phyloP scores from a whole-genome alignment of 2,888 invertebrate genomes.

The Leptinotarsa juncta region DNA sequence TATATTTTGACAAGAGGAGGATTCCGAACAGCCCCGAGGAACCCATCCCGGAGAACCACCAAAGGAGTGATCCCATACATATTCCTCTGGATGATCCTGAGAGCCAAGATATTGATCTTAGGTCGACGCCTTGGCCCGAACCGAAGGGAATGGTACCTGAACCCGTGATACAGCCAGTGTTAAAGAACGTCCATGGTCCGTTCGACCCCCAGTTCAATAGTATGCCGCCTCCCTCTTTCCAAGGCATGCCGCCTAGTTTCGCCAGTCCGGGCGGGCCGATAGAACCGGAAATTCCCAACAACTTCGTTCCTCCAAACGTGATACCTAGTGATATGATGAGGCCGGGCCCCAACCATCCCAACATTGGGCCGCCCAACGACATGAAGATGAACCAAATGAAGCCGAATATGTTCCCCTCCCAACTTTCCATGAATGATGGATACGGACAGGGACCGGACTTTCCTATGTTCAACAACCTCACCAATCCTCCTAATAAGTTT shows the following conservation, averaged over 20 bases:
- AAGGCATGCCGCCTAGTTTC: conserved; percentile 49
- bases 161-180: conserved; percentile 63
- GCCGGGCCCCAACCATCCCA: conserved; percentile 47
- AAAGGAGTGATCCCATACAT: conserved; percentile 79
- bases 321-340: conserved; percentile 67
- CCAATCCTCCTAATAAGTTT: conserved; percentile 34
- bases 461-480: conserved; percentile 25
- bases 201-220: conserved; percentile 65
- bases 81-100: conserved; percentile 93
- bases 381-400: conserved; percentile 54
- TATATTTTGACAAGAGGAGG: conserved; percentile 84
- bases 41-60: conserved; percentile 85
- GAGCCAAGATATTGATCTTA: conserved; percentile 84
- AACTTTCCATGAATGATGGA: conserved; percentile 50
- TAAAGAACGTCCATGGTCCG: conserved; percentile 67
- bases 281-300: conserved; percentile 49
- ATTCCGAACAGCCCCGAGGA: conserved; percentile 90
- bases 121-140: conserved; percentile 85
- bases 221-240: conserved; percentile 64
- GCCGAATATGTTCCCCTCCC: conserved; percentile 59
- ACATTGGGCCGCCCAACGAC: conserved; percentile 60
- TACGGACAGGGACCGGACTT: conserved; percentile 40
- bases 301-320: conserved; percentile 61
- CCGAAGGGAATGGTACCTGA: conserved; percentile 76
- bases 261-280: conserved; percentile 46